Conservation (phyloP, 1,140 invertebrate genomes). For the Pseudomyrmex gracilis region DNA sequence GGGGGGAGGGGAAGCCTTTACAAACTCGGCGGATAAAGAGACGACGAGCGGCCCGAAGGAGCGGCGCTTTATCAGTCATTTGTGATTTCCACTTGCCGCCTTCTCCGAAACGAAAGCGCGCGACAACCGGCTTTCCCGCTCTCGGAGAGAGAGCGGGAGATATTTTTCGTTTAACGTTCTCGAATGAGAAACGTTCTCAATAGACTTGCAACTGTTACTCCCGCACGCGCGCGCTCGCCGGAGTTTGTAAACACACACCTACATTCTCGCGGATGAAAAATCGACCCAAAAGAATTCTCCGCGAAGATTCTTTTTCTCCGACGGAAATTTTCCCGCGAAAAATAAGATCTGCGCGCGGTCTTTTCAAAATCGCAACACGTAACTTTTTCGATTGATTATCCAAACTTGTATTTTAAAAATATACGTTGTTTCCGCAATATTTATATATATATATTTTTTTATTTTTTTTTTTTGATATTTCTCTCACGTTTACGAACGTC, state of each 20-base stretch:
- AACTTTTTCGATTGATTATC: slow-evolving; percentile 4
- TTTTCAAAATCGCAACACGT: background rate
- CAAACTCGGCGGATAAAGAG: slow-evolving; percentile 64
- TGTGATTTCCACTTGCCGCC: slow-evolving; percentile 66
- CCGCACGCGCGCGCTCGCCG: slow-evolving; percentile 3
- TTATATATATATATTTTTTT: no score
- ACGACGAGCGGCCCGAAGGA: slow-evolving; percentile 31
- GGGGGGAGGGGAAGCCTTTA: slow-evolving; percentile 49
- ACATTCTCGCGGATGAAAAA: slow-evolving; percentile 46
- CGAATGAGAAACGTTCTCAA: slow-evolving; percentile 31
- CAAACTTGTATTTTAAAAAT: background rate
- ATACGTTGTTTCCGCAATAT: background rate
- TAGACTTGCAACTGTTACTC: slow-evolving; percentile 31
- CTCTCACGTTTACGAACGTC: background rate
- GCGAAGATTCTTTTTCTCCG: slow-evolving; percentile 11
- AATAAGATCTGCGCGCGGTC: slow-evolving; percentile 8
- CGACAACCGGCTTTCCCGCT: slow-evolving; percentile 16
- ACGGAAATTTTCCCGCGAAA: background rate
- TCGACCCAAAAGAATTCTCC: slow-evolving; percentile 2
- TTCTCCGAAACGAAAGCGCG: background rate
- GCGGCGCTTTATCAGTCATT: slow-evolving; percentile 76
- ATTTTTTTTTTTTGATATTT: background rate
- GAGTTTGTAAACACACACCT: slow-evolving; percentile 37
- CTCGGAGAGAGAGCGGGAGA: background rate
- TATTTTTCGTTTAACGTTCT: slow-evolving; percentile 27